Percentiles rank a stretch among this genome's conserved stretches.
These are phyloP conservation scores for Phaenicophaeus curvirostris DNA, from an alignment of 2,797 vertebrate genomes.

Conservation along the genomic window DNA sequence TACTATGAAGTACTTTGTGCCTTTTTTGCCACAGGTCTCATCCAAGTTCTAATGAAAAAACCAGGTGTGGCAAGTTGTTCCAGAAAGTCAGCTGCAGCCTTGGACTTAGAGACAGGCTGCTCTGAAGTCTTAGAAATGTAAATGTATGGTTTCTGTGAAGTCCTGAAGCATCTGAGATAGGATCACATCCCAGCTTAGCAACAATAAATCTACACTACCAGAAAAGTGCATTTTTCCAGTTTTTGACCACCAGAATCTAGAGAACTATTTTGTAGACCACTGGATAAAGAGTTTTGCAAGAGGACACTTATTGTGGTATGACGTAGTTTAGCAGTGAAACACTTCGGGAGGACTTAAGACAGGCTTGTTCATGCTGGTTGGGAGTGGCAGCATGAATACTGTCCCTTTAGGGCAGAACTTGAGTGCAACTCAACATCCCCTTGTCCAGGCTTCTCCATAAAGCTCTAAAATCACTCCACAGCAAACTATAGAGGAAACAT, in stretches of 20 bases:
- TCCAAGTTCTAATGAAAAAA: neutral
- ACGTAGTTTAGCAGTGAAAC: neutral
- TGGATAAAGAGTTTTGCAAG: neutral
- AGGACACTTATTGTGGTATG: neutral
- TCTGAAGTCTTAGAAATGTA: neutral
- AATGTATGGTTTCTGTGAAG: neutral
- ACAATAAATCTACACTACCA: neutral
- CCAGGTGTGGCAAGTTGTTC: neutral
- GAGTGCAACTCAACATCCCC: neutral
- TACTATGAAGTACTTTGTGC: neutral
- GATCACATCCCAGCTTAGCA: neutral
- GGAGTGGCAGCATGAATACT: constrained; percentile 4
- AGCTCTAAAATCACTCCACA: constrained; percentile 53
- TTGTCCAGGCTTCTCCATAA: constrained; percentile 51
- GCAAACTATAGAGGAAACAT: constrained; percentile 32
- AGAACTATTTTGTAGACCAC: neutral
- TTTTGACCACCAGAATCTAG: neutral
- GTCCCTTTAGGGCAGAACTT: neutral
- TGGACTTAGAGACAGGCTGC: neutral
- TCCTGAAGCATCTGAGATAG: neutral
- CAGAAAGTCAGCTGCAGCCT: neutral
- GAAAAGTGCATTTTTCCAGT: neutral
- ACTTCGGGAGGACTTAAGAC: neutral
- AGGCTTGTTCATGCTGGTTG: neutral
- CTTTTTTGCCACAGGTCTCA: neutral